phyloP scores from a whole-genome alignment of 2,113 vertebrate species.

The Clarias gariepinus region DNA sequence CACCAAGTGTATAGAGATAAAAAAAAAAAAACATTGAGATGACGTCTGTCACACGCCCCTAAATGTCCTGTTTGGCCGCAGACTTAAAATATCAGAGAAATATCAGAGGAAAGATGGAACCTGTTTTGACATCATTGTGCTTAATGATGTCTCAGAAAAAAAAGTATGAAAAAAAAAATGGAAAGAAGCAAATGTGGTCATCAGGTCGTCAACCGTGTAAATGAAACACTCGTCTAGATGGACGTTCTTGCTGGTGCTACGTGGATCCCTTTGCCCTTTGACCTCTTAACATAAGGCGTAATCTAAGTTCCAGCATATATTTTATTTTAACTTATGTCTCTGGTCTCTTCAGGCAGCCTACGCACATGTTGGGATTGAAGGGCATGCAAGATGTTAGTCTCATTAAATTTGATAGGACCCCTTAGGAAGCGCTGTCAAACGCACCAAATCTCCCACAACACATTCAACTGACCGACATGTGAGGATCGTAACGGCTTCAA shows the following conservation, averaged over 20 bases:
- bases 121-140: slow-evolving; percentile 49
- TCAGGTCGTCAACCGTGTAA: slow-evolving; percentile 17
- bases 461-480: slow-evolving; percentile 9
- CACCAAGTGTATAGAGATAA: background rate
- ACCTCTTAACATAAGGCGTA: background rate
- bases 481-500: background rate
- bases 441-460: slow-evolving; percentile 33
- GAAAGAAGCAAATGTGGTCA: slow-evolving; percentile 30
- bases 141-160: slow-evolving; percentile 56
- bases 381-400: slow-evolving; percentile 39
- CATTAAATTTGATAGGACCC: slow-evolving; percentile 52
- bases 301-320: slow-evolving; percentile 27
- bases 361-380: slow-evolving; percentile 39
- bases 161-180: slow-evolving; percentile 9
- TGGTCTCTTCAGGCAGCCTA: slow-evolving; percentile 33
- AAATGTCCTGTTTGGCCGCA: slow-evolving; percentile 45
- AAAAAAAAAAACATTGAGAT: slow-evolving; percentile 43
- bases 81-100: slow-evolving; percentile 51
- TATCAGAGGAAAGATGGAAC: slow-evolving; percentile 23
- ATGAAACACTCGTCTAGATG: background rate
- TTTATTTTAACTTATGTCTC: slow-evolving; percentile 27
- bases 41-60: slow-evolving; percentile 48
- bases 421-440: slow-evolving; percentile 22
- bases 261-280: slow-evolving; percentile 9
- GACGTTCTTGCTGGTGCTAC: background rate